phyloP scores from a whole-genome alignment of 2,888 invertebrate genomes.

The Exephanes ischioxanthus region DNA sequence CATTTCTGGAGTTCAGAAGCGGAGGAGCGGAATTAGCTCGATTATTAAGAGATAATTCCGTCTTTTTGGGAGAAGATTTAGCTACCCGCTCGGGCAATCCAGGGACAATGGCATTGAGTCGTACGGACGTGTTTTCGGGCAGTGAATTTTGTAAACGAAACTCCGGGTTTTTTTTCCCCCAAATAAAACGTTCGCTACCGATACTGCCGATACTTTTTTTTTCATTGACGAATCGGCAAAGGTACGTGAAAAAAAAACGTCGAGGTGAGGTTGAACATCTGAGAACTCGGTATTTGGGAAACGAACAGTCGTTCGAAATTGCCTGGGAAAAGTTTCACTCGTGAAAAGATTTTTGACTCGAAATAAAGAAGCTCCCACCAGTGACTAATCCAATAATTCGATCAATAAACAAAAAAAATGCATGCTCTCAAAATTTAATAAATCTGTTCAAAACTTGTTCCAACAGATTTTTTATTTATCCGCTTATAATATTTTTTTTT shows the following conservation, averaged over 20 bases:
- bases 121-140: conserved; percentile 19
- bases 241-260: conserved; percentile 34
- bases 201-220: conserved; percentile 13
- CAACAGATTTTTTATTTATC: too few species aligned
- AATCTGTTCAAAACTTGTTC: not conserved
- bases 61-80: conserved; percentile 48
- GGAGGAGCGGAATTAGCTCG: conserved; percentile 71
- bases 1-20: not conserved
- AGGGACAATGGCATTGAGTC: conserved; percentile 21
- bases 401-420: not conserved
- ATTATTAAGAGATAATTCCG: conserved; percentile 75
- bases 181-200: conserved; percentile 27
- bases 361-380: conserved; percentile 38
- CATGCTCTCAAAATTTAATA: not conserved
- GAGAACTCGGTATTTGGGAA: conserved; percentile 65
- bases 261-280: conserved; percentile 55
- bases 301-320: conserved; percentile 26
- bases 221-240: conserved; percentile 11
- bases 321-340: conserved; percentile 77
- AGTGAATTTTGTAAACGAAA: conserved; percentile 28
- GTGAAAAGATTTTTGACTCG: conserved; percentile 75
- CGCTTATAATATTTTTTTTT: too few species aligned
- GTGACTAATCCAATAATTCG: not conserved
- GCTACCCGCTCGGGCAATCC: not conserved
- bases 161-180: not conserved